Percentiles rank a stretch among this genome's conserved stretches.
These are phyloP conservation scores for Epirrhoe tristata DNA, from an alignment of 2,888 invertebrate species.

Conservation along the genomic window DNA sequence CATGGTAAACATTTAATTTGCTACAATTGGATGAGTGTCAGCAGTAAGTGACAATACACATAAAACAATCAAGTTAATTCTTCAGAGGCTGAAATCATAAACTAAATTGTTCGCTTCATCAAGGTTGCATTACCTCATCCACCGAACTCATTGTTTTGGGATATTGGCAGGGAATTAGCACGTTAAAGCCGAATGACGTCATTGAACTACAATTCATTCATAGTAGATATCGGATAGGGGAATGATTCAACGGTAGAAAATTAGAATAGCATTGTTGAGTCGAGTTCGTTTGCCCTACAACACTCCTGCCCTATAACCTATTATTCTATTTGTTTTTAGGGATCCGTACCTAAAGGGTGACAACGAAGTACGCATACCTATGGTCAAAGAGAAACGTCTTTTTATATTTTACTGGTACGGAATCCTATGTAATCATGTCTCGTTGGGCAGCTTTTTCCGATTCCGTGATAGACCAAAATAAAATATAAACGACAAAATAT, in stretches of 20 bases:
- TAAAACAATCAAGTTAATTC: constrained; percentile 28
- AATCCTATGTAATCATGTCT: no score
- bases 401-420: no score
- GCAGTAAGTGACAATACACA: constrained; percentile 19
- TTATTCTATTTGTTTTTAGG: no score
- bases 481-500: constrained; percentile 8
- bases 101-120: constrained; percentile 33
- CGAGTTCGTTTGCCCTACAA: constrained; percentile 1
- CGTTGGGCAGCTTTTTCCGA: no score
- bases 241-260: constrained; percentile 3
- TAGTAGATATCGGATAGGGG: background rate
- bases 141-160: constrained; percentile 62
- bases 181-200: constrained; percentile 62
- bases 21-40: constrained; percentile 16
- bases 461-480: background rate
- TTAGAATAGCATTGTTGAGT: constrained; percentile 3
- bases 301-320: no score
- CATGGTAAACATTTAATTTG: background rate
- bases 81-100: constrained; percentile 29
- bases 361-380: no score
- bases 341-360: no score
- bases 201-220: constrained; percentile 26
- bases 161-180: constrained; percentile 61
- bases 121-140: constrained; percentile 53
- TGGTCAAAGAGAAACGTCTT: no score